Evolutionary conservation across 2,888 invertebrate genomes (phyloP).

Genomic region (Gnatocerus cornutus): DNA sequence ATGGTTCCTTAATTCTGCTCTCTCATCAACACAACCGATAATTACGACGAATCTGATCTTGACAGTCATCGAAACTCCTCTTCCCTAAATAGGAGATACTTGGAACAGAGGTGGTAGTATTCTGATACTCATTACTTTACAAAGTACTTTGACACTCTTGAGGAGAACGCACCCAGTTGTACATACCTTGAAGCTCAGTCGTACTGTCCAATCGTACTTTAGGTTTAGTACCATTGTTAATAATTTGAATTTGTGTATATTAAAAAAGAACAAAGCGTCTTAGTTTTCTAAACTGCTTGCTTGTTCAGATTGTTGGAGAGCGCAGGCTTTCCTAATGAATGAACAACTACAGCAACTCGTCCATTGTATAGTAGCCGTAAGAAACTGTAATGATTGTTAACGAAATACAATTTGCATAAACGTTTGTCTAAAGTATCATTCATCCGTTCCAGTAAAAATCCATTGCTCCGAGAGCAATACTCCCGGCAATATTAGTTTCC

Average conservation of each 20-base stretch:
- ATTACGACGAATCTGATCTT: constrained; percentile 18
- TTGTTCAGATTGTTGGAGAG: constrained; percentile 38
- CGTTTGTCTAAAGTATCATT: constrained; percentile 52
- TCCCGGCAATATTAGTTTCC: constrained; percentile 23
- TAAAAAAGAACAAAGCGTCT: constrained; percentile 30
- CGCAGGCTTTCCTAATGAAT: constrained; percentile 38
- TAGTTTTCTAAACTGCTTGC: constrained; percentile 35
- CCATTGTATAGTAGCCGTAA: constrained; percentile 46
- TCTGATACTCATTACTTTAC: background rate
- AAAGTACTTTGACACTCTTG: too few species aligned
- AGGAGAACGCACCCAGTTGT: constrained; percentile 36
- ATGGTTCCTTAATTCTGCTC: constrained; percentile 42
- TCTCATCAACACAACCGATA: constrained; percentile 24
- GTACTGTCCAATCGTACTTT: constrained; percentile 41
- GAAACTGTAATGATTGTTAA: constrained; percentile 60
- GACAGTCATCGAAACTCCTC: constrained; percentile 30
- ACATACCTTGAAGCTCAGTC: constrained; percentile 31
- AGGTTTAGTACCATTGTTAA: constrained; percentile 39
- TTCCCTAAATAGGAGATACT: constrained; percentile 35
- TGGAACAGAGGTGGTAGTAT: constrained; percentile 15
- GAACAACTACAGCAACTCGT: constrained; percentile 32
- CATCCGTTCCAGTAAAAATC: constrained; percentile 30
- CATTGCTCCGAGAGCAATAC: constrained; percentile 32
- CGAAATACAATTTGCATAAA: constrained; percentile 63
- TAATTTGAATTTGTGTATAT: constrained; percentile 41